A percentile compares a stretch with the other conserved stretches of the same genome.
Conservation (phyloP, 2,113 vertebrate genomes). For the Azemiops feae region DNA sequence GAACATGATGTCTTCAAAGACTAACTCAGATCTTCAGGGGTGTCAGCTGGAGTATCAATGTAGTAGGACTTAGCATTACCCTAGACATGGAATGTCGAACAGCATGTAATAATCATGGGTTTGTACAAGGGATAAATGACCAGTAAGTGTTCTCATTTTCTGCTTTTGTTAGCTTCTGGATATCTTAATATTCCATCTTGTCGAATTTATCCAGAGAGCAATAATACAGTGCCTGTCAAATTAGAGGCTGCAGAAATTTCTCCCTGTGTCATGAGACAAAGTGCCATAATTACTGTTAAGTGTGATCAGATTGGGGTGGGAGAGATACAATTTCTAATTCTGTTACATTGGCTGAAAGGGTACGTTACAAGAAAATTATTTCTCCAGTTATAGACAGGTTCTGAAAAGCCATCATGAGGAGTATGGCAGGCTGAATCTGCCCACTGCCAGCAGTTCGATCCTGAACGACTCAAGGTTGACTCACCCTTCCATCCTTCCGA, state of each 20-base stretch:
- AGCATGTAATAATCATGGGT: conserved; percentile 70
- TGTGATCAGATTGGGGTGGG: conserved; percentile 59
- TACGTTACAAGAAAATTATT: conserved; percentile 66
- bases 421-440: background rate
- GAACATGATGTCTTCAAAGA: conserved; percentile 57
- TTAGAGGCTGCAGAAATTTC: conserved; percentile 72
- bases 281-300: conserved; percentile 60
- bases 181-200: conserved; percentile 73
- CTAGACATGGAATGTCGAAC: conserved; percentile 71
- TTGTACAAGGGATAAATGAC: conserved; percentile 57
- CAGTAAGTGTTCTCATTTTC: conserved; percentile 66
- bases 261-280: conserved; percentile 52
- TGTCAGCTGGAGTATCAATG: conserved; percentile 64
- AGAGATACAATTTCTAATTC: conserved; percentile 63
- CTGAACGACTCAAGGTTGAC: background rate
- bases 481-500: no score
- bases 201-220: conserved; percentile 70
- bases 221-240: conserved; percentile 74
- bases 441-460: background rate
- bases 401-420: conserved; percentile 58
- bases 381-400: conserved; percentile 67
- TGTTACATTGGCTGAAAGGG: conserved; percentile 53
- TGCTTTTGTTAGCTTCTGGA: conserved; percentile 74
- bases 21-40: conserved; percentile 46
- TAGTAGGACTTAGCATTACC: conserved; percentile 65